phyloP scores from a whole-genome alignment of 2,797 vertebrate species.

The Sternarchorhynchus goeldii region DNA sequence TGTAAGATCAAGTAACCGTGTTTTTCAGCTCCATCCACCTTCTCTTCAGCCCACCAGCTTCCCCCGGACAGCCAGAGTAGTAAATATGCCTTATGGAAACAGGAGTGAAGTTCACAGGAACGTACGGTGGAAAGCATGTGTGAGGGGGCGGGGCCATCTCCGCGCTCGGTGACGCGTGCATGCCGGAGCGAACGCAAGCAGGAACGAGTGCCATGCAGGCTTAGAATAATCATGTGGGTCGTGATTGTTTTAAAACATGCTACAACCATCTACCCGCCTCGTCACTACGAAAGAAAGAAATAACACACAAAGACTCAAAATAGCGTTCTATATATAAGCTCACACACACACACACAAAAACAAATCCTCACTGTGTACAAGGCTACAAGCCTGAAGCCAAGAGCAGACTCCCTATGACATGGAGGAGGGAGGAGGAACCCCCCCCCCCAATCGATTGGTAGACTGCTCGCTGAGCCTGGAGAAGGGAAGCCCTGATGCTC shows the following conservation, averaged over 20 bases:
- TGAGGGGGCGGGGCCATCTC: constrained; percentile 33
- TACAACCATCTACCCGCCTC: constrained; percentile 73
- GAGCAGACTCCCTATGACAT: constrained; percentile 37
- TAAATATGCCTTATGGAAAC: background rate
- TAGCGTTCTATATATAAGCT: constrained; percentile 71
- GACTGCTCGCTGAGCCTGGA: background rate
- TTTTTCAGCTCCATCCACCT: background rate
- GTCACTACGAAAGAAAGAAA: constrained; percentile 30
- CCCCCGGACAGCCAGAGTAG: background rate
- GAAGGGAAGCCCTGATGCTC: constrained; percentile 3
- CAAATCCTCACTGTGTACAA: no score
- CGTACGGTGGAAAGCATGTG: constrained; percentile 37
- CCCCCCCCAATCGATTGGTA: constrained; percentile 16
- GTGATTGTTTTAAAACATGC: constrained; percentile 70
- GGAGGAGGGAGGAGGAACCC: constrained; percentile 49
- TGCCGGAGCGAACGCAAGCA: constrained; percentile 65
- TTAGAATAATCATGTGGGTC: constrained; percentile 65
- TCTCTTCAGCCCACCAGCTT: background rate
- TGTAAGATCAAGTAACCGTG: background rate
- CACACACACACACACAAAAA: constrained; percentile 42
- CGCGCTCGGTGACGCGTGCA: constrained; percentile 51
- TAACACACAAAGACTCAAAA: constrained; percentile 69
- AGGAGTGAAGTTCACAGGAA: constrained; percentile 14
- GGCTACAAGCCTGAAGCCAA: constrained; percentile 52
- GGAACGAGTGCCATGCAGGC: constrained; percentile 67